Evolutionary conservation across 2,113 vertebrate genomes (phyloP), one percentile per base, ranked within the genome.

Genomic region (Maylandia zebra): DNA sequence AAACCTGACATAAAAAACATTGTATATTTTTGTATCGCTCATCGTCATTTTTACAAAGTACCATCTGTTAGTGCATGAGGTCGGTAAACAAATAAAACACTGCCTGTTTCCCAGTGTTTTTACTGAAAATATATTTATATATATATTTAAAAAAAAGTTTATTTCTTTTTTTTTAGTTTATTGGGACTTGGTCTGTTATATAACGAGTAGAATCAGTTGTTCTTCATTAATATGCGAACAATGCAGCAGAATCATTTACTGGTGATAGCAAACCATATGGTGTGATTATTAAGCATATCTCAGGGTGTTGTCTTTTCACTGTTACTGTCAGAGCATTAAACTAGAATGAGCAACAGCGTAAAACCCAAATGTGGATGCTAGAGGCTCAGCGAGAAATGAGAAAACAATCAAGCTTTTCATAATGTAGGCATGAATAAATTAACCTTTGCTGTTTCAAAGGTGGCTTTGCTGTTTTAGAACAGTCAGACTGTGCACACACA

Each of bases 321-420:
- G 16, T 76, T 76, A 76, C 71, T 76, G 71, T 76, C 24, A 76
- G 71, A 76, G 43, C 43, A 50, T 76, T 50, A 50, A 76, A 76
- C 43, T 50, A 32, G 43, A 76, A 27, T 17, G 43, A 32, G 71
- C 10, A 48, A 12, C 6, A 32, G 43, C 1, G 4, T 76, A 76
- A 50, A 79, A 83, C 38, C 3, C 45, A 32, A 86, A 83, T 14
- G 22, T 64, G 19, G 43, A n/a, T n/a, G 10, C 11, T 56, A 16
- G 56, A 50, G 57, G 50, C 32, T 81, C 48, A 38, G 50, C 8
- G 19, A 86, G 4, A 80, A 69, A 61, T 32, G 30, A n/a, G 36
- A 61, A 82, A 79, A 76, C 24, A 76, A 48, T 76, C 16, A 76
- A 76, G 71, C 43, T 76, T 50, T 74, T 74, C 43, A 88, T 69